A percentile compares a stretch with the other conserved stretches of the same genome.
Conservation (phyloP, 1,140 invertebrate species). For the Chrysomallon squamiferum region DNA sequence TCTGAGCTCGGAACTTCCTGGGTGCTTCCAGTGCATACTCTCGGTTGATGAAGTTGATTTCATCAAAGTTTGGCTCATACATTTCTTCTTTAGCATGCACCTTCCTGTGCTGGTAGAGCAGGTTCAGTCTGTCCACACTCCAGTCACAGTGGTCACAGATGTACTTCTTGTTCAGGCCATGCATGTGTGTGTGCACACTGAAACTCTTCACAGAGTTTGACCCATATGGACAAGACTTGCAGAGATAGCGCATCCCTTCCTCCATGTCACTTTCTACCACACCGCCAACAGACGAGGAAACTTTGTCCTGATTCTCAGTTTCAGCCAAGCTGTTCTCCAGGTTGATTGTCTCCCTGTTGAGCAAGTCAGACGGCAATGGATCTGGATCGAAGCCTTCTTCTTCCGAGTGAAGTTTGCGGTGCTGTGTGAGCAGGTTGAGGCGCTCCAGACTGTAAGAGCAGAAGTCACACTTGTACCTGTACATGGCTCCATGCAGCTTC, state of each 20-base stretch:
- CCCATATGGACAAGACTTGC: constrained; percentile 49
- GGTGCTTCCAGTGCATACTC: constrained; percentile 44
- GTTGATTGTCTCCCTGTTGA: constrained; percentile 15
- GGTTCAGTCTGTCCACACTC: constrained; percentile 50
- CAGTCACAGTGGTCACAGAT: constrained; percentile 59
- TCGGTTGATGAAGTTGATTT: constrained; percentile 48
- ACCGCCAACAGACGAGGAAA: not conserved
- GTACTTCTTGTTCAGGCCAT: constrained; percentile 47
- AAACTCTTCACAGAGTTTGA: constrained; percentile 43
- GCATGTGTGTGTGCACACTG: constrained; percentile 48
- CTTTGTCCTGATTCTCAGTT: not conserved
- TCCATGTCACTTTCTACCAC: constrained; percentile 6
- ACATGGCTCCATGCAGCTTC: constrained; percentile 30
- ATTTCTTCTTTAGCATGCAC: constrained; percentile 42
- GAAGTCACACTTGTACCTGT: constrained; percentile 44
- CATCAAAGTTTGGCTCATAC: constrained; percentile 39
- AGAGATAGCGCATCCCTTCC: constrained; percentile 36
- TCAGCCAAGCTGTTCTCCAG: not conserved
- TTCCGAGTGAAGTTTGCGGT: constrained; percentile 34
- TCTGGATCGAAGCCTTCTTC: constrained; percentile 31
- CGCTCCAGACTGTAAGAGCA: constrained; percentile 46
- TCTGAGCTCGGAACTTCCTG: constrained; percentile 27
- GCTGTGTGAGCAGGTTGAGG: constrained; percentile 34
- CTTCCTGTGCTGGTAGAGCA: constrained; percentile 52
- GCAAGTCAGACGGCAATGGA: constrained; percentile 20